Base-by-base conservation (phyloP, 1,140 invertebrate genomes). In the Trialeurodes vaporariorum region DNA sequence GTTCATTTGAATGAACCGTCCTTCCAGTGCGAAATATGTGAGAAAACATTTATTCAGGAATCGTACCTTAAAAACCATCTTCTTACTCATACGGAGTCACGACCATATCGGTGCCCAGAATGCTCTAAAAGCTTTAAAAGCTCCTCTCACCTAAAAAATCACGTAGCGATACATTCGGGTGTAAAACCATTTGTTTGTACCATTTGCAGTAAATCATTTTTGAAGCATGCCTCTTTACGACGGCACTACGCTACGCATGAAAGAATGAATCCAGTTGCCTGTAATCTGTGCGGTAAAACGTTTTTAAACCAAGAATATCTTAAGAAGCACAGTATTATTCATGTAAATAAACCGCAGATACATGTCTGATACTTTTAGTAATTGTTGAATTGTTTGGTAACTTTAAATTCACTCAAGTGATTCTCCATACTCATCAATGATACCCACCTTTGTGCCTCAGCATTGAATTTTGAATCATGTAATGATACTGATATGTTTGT, bases 271-370 rank as follows among this genome's bases (percentile, higher is more conserved):
- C 66, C 69, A 2, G 69, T 66, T 13, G 85, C 88, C 68, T 90
- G 89, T 72, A 83, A 84, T 49, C 80, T 87, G 63, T 91, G 88
- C 74, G 86, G 82, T 0, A 85, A 86, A 62, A 85, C 84, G 13
- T 92, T 91, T 72, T 89, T 88, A 0, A 89, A 88, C 23, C 86
- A 87, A 34, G 88, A 86, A 69, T 79, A 79, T 0, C 68, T 82
- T 0, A 79, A 80, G 59, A 75, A 76, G 17, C 79, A 80, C 66
- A 78, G 76, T 73, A 72, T 70, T 12, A 69, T 70, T 25, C 71
- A 72, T 65, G 60, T 68, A 25, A 66, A 65, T 63, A 0, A 49
- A 49, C 34, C 34, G 17, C 34, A 49, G 34, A 9, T 49, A 49
- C 5, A 49, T 49, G 34, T 49, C 17, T 49, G 34, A 49, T 49